These are phyloP conservation scores for Enoplosus armatus DNA, from an alignment of 2,797 vertebrate species.

Conservation along the genomic window DNA sequence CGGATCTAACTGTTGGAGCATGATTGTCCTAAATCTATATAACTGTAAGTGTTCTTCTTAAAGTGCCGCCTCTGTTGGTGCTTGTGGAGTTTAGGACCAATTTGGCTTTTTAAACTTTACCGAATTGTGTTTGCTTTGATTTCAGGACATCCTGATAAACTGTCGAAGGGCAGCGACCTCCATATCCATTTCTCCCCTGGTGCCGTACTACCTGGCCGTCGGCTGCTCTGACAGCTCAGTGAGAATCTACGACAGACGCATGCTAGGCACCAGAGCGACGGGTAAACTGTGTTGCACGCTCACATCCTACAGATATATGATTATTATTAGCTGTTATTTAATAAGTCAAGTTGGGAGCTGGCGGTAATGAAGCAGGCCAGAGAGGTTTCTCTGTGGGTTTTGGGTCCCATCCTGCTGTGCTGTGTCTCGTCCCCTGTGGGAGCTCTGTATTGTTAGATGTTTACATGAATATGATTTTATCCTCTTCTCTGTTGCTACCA, in stretches of 20 bases:
- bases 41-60: background rate
- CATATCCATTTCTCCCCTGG: slow-evolving; percentile 95
- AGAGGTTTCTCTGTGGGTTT: background rate
- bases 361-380: background rate
- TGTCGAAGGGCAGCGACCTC: slow-evolving; percentile 97
- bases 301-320: too few relatives aligned
- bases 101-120: background rate
- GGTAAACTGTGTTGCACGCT: slow-evolving; percentile 78
- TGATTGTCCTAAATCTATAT: background rate
- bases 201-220: slow-evolving; percentile 96
- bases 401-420: slow-evolving; percentile 8
- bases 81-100: background rate
- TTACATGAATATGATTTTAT: background rate
- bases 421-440: background rate
- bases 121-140: slow-evolving; percentile 20
- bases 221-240: slow-evolving; percentile 99
- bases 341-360: background rate
- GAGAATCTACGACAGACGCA: slow-evolving; percentile 96
- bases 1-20: background rate
- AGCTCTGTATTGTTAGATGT: slow-evolving; percentile 18
- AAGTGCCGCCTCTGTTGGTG: background rate
- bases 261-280: slow-evolving; percentile 97
- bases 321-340: background rate
- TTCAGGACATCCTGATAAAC: slow-evolving; percentile 98
- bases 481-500: background rate